phyloP scores from a whole-genome alignment of 1,140 invertebrate species.

The Oreohelix idahoensis region DNA sequence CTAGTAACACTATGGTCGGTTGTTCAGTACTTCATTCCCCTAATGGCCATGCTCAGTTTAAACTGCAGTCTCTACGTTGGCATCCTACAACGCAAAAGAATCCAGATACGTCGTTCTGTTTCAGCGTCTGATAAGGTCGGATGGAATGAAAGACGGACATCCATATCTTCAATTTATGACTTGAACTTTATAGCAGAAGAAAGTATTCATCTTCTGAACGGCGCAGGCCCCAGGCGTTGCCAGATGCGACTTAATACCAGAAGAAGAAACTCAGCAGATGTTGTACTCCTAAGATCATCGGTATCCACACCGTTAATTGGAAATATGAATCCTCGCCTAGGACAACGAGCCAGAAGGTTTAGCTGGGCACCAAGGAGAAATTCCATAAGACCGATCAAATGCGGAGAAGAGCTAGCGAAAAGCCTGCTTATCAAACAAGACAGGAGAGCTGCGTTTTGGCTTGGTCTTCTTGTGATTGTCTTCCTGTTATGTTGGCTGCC shows the following conservation, averaged over 20 bases:
- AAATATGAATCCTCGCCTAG: neutral
- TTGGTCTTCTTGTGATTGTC: constrained; percentile 60
- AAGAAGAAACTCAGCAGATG: constrained; percentile 6
- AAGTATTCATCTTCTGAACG: constrained; percentile 38
- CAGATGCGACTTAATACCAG: neutral
- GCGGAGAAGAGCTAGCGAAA: constrained; percentile 58
- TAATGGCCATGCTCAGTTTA: constrained; percentile 53
- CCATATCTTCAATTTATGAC: constrained; percentile 50
- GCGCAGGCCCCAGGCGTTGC: neutral
- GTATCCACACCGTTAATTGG: neutral
- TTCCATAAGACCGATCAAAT: constrained; percentile 14
- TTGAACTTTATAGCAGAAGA: constrained; percentile 51
- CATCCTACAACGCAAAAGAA: constrained; percentile 58
- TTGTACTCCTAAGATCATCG: neutral
- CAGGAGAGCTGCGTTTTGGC: constrained; percentile 59
- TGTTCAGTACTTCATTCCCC: constrained; percentile 58
- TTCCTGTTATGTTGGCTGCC: constrained; percentile 65
- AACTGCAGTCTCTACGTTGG: constrained; percentile 65
- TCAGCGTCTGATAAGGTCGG: constrained; percentile 32
- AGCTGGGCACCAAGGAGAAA: constrained; percentile 24
- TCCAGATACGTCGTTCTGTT: constrained; percentile 62
- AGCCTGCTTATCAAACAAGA: constrained; percentile 61
- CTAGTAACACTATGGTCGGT: constrained; percentile 56
- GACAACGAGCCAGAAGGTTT: neutral
- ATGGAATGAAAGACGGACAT: constrained; percentile 46